Base-by-base conservation (phyloP, 2,797 vertebrate genomes). In the Prionace glauca region DNA sequence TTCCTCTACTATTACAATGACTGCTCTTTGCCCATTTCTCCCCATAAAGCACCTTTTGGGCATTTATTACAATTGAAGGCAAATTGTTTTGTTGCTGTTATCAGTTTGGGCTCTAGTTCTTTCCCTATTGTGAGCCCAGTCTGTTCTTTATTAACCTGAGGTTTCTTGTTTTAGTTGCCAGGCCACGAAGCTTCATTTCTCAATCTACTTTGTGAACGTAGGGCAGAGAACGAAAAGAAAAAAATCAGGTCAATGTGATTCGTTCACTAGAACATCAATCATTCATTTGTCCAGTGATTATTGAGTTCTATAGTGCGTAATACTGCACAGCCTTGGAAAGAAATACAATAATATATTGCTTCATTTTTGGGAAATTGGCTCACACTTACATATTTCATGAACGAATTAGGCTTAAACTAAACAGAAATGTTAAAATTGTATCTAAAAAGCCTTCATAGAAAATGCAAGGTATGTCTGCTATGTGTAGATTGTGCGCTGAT, bases 341-440 rank as follows among this genome's bases (percentile, higher is more conserved):
- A 69, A 92, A 92, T 69, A 69, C 60, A 91, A 65, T 91, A 91
- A 91, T 65, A 65, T 91, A 62, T 69, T 69, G 45, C 65, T 92
- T 65, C 20, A 69, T 36, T 24, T 92, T 69, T 36, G n/a, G n/a
- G n/a, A 69, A 69, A 69, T 36, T 92, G 90, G 62, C 90, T 92
- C 69, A 65, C 65, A 67, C 65, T 92, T 41, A 69, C 90, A 92
- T 92, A 69, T 92, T 92, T 92, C 90, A 24, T 41, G 90, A 41
- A 69, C 69, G 65, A 69, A 69, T 41, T 92, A 92, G n/a, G 62
- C 90, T 92, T 41, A 92, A 92, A 41, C 65, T 67, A 92, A 92
- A 92, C 90, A 92, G 90, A 92, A 92, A 69, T 92, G 65, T 41
- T 92, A 65, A 92, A 92, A 92, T 92, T 92, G 90, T 92, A 92